Percentiles rank a stretch among this genome's conserved stretches.
Evolutionary conservation across 2,888 invertebrate genomes (phyloP).

Genomic region (Nudaria mundana): DNA sequence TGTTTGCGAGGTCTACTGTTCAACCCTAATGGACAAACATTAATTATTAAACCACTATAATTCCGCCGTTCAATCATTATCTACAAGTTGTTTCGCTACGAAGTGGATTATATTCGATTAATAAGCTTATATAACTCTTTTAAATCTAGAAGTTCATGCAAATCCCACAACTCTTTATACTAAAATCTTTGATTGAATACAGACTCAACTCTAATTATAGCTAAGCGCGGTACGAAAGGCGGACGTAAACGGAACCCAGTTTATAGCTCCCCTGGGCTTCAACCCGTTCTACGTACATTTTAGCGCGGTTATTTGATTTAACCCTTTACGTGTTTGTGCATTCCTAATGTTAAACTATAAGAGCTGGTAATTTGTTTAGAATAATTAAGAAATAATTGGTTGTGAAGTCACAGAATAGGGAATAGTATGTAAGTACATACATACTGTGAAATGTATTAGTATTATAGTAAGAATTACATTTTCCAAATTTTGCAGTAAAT

Average conservation of each 20-base stretch:
- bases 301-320: slow-evolving; percentile 6
- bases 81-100: too few relatives aligned
- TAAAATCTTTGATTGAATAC: slow-evolving; percentile 42
- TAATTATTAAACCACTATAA: too few relatives aligned
- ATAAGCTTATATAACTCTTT: slow-evolving; percentile 9
- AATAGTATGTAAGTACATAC: too few relatives aligned
- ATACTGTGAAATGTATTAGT: too few relatives aligned
- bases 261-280: slow-evolving; percentile 39
- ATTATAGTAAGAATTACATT: too few relatives aligned
- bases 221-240: slow-evolving; percentile 30
- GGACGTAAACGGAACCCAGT: slow-evolving; percentile 38
- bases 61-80: too few relatives aligned
- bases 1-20: too few relatives aligned
- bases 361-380: slow-evolving; percentile 20
- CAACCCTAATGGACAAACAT: too few relatives aligned
- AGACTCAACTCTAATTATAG: slow-evolving; percentile 43
- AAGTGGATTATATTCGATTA: too few relatives aligned
- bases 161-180: slow-evolving; percentile 7
- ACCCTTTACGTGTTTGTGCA: slow-evolving; percentile 25
- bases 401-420: too few relatives aligned
- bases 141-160: slow-evolving; percentile 7
- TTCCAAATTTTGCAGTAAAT: too few relatives aligned
- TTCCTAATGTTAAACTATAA: slow-evolving; percentile 13
- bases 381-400: slow-evolving; percentile 23
- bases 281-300: slow-evolving; percentile 8